Conservation (phyloP, 2,113 vertebrate genomes). For the Zosterops japonicus region DNA sequence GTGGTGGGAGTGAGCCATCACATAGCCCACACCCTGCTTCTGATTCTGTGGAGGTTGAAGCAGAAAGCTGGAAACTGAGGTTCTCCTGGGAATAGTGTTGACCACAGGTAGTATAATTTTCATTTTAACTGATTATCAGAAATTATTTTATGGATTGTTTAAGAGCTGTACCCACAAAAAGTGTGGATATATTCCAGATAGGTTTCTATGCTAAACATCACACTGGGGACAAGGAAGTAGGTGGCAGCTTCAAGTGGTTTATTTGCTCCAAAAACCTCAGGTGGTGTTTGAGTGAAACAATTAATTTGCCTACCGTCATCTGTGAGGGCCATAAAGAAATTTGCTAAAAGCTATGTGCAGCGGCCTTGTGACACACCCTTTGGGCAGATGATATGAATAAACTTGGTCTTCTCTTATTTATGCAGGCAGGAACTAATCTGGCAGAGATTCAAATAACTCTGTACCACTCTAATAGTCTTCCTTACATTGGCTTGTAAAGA, state of each 20-base stretch:
- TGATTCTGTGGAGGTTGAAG: not conserved
- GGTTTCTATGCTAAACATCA: not conserved
- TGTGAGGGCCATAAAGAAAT: not conserved
- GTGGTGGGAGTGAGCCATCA: not conserved
- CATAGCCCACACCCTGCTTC: too few relatives aligned
- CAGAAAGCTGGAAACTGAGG: not conserved
- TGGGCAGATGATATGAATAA: not conserved
- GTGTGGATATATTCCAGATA: not conserved
- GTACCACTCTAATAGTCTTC: not conserved
- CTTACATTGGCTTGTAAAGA: not conserved
- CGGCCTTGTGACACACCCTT: not conserved
- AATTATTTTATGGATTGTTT: not conserved
- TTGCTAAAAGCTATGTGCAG: not conserved
- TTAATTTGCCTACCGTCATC: not conserved
- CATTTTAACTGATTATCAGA: not conserved
- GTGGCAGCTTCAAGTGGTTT: not conserved
- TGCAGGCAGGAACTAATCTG: not conserved
- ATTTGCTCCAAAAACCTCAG: not conserved
- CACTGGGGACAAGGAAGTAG: not conserved
- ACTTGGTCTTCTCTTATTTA: not conserved
- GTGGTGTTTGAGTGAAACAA: not conserved
- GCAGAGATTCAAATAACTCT: not conserved
- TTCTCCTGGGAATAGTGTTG: not conserved
- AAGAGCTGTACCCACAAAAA: not conserved
- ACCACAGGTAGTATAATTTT: not conserved